Evolutionary conservation across 2,113 vertebrate species (phyloP), one percentile per base, ranked within the genome.

Genomic region (Neotragus moschatus): DNA sequence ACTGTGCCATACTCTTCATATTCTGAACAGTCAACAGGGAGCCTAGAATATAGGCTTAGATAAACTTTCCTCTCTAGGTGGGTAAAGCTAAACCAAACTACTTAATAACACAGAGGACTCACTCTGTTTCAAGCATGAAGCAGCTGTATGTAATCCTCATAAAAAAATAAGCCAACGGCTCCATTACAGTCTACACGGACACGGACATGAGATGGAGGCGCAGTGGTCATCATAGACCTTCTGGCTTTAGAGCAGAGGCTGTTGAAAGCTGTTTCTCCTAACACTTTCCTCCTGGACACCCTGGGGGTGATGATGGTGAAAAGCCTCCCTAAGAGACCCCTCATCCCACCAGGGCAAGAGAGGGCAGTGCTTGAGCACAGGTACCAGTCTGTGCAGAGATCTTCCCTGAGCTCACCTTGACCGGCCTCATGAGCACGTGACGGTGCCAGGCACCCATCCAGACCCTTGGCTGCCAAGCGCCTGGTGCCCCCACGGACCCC

Each of bases 371-470:
- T 60, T 49, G 58, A 33, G 21, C 15, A 10, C 2, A 51, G 56
- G 26, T 28, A 4, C 25, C 39, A 77, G 26, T 55, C 49, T 39
- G 1, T 1, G 2, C 2, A 16, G 43, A 43, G 39, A 47, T 12
- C 10, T 53, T 45, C 36, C 21, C 26, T 53, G 8, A 63, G 25
- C 23, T 63, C 60, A 28, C 5, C 25, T 25, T 28, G 39, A 19
- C 5, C 12, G 13, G 13, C 12, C 33, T 36, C 0, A 3, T n/a
- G 28, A 8, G 56, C 26, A 3, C 0, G 0, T 23, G 4, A 45
- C 33, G 30, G 3, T n/a, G 23, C 7, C 2, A 7, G 60, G 60
- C 11, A 61, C 14, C n/a, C 23, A 17, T 26, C 60, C 12, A n/a
- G 51, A 30, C 3, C 19, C 6, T 28, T 49, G 51, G 47, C 5